Percentiles rank a stretch among this genome's conserved stretches.
These are phyloP conservation scores for Lontra canadensis DNA, from an alignment of 2,113 vertebrate genomes.

Conservation along the genomic window DNA sequence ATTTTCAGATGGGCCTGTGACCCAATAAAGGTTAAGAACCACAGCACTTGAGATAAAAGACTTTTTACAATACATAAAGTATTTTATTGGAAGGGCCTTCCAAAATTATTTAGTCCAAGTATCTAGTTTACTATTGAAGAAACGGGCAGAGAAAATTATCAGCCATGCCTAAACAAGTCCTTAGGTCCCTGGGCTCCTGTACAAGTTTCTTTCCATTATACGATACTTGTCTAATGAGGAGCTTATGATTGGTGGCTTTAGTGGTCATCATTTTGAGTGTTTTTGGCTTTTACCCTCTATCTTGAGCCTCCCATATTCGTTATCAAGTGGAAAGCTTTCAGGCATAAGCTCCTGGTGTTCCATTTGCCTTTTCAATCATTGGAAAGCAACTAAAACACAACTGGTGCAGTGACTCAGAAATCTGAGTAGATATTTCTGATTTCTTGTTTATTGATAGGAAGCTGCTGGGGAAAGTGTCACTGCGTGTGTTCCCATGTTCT, in stretches of 20 bases:
- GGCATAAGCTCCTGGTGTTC: neutral
- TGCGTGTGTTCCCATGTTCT: neutral
- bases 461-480: neutral
- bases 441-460: neutral
- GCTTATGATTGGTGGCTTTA: neutral
- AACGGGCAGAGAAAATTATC: slow-evolving; percentile 3
- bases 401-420: neutral
- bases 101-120: slow-evolving; percentile 40
- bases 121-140: slow-evolving; percentile 1
- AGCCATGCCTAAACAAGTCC: slow-evolving; percentile 7
- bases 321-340: neutral
- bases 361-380: slow-evolving; percentile 6
- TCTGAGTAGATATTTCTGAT: slow-evolving; percentile 19
- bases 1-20: slow-evolving; percentile 49
- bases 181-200: neutral
- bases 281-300: slow-evolving; percentile 43
- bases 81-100: slow-evolving; percentile 38
- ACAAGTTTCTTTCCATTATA: neutral
- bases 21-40: slow-evolving; percentile 47
- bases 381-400: slow-evolving; percentile 3
- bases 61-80: slow-evolving; percentile 25
- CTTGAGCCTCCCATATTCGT: neutral
- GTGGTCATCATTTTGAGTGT: neutral
- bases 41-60: slow-evolving; percentile 18
- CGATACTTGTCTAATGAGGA: neutral